These are phyloP conservation scores for Ophonus ardosiacus DNA, from an alignment of 2,888 invertebrate species.

Conservation along the genomic window DNA sequence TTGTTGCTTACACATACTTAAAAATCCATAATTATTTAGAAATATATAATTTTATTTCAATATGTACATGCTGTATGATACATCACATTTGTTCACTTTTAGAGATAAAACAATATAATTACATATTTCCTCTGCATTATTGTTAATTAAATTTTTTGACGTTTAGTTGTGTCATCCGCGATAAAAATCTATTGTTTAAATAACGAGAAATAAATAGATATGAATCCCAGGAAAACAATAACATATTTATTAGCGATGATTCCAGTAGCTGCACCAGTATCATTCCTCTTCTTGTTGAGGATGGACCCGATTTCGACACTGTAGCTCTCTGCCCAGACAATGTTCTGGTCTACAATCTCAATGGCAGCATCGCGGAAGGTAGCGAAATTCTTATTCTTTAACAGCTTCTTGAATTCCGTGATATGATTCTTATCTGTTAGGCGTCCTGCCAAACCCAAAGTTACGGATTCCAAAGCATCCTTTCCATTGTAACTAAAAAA, in stretches of 20 bases:
- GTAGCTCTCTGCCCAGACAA: conserved; percentile 71
- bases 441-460: conserved; percentile 70
- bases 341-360: conserved; percentile 70
- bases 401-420: conserved; percentile 65
- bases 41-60: too few species aligned
- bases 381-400: background rate
- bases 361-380: conserved; percentile 69
- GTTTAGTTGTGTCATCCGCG: background rate
- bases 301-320: conserved; percentile 24
- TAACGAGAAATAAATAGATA: background rate
- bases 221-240: background rate
- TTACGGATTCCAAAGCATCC: conserved; percentile 74
- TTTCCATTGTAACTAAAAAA: conserved; percentile 76
- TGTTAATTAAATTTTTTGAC: background rate
- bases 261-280: background rate
- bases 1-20: too few species aligned
- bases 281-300: background rate
- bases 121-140: background rate
- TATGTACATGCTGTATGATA: too few species aligned
- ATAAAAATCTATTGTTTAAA: background rate
- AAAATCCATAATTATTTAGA: too few species aligned
- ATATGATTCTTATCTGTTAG: conserved; percentile 70
- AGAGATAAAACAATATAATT: background rate
- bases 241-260: background rate
- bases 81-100: background rate